Conservation (phyloP, 2,797 vertebrate genomes). For the Danio kyathit region DNA sequence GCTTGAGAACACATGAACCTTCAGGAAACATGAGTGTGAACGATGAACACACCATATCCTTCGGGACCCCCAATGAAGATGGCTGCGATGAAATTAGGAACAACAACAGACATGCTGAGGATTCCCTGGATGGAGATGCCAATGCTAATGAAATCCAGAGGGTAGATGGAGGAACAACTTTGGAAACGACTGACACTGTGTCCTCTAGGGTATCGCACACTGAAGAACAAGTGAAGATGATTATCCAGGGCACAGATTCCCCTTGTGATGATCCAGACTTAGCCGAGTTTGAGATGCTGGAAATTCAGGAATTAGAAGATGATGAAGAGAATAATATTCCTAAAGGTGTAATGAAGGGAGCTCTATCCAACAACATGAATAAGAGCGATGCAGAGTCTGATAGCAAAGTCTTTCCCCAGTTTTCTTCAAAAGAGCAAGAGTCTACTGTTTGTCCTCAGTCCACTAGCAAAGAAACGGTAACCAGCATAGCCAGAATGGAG, state of each 20-base stretch:
- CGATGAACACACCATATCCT: constrained; percentile 61
- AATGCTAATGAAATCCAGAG: constrained; percentile 90
- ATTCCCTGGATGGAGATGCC: constrained; percentile 79
- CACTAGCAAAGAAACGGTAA: constrained; percentile 63
- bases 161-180: constrained; percentile 64
- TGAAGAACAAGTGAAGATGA: constrained; percentile 79
- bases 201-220: constrained; percentile 69
- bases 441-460: constrained; percentile 51
- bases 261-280: constrained; percentile 82
- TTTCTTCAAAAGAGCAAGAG: constrained; percentile 58
- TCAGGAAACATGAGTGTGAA: constrained; percentile 73
- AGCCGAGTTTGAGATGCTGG: constrained; percentile 82
- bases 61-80: constrained; percentile 73
- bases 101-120: constrained; percentile 81
- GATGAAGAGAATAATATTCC: constrained; percentile 70
- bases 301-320: constrained; percentile 83
- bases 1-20: constrained; percentile 45
- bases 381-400: constrained; percentile 33
- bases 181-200: constrained; percentile 68
- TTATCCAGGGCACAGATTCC: constrained; percentile 79
- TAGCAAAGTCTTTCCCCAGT: constrained; percentile 42
- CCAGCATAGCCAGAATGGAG: constrained; percentile 66
- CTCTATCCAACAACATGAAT: constrained; percentile 35
- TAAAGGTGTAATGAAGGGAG: constrained; percentile 61
- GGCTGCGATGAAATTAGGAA: constrained; percentile 82